Percentiles rank a stretch among this genome's conserved stretches.
These are phyloP conservation scores for Champsocephalus gunnari DNA, from an alignment of 2,797 vertebrate genomes.

Conservation along the genomic window DNA sequence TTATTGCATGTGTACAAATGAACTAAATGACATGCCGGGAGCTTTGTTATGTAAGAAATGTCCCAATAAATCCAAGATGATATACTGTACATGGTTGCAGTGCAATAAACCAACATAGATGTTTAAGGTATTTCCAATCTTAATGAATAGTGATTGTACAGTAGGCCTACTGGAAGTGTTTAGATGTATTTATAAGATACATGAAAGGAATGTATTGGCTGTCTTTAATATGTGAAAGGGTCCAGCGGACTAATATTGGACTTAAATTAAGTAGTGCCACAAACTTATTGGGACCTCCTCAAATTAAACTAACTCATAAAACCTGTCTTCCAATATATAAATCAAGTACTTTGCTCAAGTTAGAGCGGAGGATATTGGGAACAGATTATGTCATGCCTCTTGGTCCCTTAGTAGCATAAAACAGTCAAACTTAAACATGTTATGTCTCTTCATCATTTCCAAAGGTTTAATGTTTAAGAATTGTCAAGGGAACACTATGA, in stretches of 20 bases:
- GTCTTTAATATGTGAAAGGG: slow-evolving; percentile 12
- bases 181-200: slow-evolving; percentile 11
- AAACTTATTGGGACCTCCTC: slow-evolving; percentile 12
- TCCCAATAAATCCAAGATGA: background rate
- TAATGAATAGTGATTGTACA: slow-evolving; percentile 11
- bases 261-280: slow-evolving; percentile 4
- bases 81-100: background rate
- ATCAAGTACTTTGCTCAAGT: background rate
- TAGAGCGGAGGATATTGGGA: background rate
- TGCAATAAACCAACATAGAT: background rate
- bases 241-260: slow-evolving; percentile 8
- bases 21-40: slow-evolving; percentile 3
- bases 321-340: slow-evolving; percentile 38
- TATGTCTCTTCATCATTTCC: slow-evolving; percentile 1
- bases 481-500: slow-evolving; percentile 35
- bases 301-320: background rate
- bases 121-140: slow-evolving; percentile 13
- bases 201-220: slow-evolving; percentile 12
- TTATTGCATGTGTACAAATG: slow-evolving; percentile 28
- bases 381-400: background rate
- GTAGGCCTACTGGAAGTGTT: background rate
- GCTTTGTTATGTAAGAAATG: background rate
- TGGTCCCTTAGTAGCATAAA: slow-evolving; percentile 15
- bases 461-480: slow-evolving; percentile 22
- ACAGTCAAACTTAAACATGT: background rate